Evolutionary conservation across 2,888 invertebrate species (phyloP).

Genomic region (Sclerodermus sp.): DNA sequence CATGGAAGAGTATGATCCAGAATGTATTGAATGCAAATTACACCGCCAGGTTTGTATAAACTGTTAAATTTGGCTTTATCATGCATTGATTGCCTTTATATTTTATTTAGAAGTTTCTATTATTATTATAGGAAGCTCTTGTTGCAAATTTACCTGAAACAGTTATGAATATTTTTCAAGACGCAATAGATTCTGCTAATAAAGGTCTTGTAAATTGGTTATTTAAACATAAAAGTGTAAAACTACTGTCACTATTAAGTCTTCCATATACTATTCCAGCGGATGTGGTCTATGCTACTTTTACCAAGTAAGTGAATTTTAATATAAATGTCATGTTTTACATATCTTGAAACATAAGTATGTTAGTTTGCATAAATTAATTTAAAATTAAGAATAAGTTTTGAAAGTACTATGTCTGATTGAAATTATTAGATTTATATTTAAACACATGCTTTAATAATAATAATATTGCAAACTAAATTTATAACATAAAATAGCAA

Average conservation of each 20-base stretch:
- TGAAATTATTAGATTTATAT: too few relatives aligned
- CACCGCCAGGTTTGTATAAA: constrained; percentile 72
- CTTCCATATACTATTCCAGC: constrained; percentile 87
- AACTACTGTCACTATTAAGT: constrained; percentile 76
- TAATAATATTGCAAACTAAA: too few relatives aligned
- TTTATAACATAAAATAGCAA: too few relatives aligned
- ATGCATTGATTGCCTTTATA: background rate
- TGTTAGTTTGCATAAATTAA: too few relatives aligned
- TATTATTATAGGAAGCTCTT: constrained; percentile 72
- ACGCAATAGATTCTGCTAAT: constrained; percentile 90
- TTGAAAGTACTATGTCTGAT: too few relatives aligned
- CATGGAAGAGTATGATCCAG: constrained; percentile 74
- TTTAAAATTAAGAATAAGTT: too few relatives aligned
- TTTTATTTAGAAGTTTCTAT: too few relatives aligned
- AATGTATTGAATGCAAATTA: constrained; percentile 84
- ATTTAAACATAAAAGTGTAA: constrained; percentile 80
- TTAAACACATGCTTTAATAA: too few relatives aligned
- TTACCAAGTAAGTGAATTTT: constrained; percentile 75
- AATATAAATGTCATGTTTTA: background rate
- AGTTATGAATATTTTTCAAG: constrained; percentile 87
- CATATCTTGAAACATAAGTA: background rate
- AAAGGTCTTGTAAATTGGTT: constrained; percentile 89
- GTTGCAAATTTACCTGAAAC: constrained; percentile 88
- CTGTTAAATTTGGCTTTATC: background rate
- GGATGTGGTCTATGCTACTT: constrained; percentile 83